These are phyloP conservation scores for Shinisaurus crocodilurus DNA, from an alignment of 2,113 vertebrate genomes.

Conservation along the genomic window DNA sequence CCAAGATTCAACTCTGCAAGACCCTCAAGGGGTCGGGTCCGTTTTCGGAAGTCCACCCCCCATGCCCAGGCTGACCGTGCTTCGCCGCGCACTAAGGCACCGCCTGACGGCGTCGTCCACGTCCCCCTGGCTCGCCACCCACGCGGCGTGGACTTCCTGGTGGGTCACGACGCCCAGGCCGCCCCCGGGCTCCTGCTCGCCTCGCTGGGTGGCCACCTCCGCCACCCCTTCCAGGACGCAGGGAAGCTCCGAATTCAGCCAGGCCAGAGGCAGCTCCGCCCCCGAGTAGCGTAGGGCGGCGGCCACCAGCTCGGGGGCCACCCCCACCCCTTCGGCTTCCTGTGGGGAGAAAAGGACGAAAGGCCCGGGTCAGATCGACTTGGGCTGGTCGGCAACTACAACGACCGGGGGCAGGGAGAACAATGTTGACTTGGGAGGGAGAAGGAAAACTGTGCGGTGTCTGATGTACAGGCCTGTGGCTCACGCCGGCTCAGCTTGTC, in stretches of 20 bases:
- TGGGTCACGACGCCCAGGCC: slow-evolving; percentile 78
- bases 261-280: slow-evolving; percentile 82
- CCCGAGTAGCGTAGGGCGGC: slow-evolving; percentile 80
- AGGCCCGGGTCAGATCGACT: neutral
- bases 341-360: slow-evolving; percentile 41
- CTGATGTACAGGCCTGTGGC: too few relatives aligned
- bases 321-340: slow-evolving; percentile 84
- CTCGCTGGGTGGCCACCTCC: slow-evolving; percentile 77
- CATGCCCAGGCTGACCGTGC: slow-evolving; percentile 82
- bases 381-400: neutral
- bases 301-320: slow-evolving; percentile 86
- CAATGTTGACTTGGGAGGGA: neutral
- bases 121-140: slow-evolving; percentile 84
- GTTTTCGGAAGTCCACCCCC: too few relatives aligned
- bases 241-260: slow-evolving; percentile 86
- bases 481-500: too few relatives aligned
- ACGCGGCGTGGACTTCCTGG: slow-evolving; percentile 87
- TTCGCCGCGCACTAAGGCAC: slow-evolving; percentile 80
- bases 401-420: neutral
- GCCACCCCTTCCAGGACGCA: slow-evolving; percentile 87
- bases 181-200: slow-evolving; percentile 51
- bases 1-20: too few relatives aligned
- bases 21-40: neutral
- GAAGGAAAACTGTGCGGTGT: too few relatives aligned
- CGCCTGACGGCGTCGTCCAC: slow-evolving; percentile 82